Evolutionary conservation across 2,888 invertebrate genomes (phyloP).

Genomic region (Caenorhabditis sp.): DNA sequence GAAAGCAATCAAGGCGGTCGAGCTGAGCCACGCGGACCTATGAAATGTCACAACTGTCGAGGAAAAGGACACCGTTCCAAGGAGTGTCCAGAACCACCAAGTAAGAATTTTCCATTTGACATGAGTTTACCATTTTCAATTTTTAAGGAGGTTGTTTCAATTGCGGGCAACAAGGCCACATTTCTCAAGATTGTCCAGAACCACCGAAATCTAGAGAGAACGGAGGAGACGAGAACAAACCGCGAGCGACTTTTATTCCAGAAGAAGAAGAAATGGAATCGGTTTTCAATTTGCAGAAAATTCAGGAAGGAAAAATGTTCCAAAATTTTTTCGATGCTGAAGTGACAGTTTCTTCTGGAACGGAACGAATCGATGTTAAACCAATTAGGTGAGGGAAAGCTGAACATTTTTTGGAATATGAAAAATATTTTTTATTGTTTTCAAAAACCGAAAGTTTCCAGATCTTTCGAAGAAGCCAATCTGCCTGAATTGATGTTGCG

Average conservation of each 20-base stretch:
- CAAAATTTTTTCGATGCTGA: constrained; percentile 50
- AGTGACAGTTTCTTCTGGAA: constrained; percentile 33
- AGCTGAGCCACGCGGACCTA: constrained; percentile 3
- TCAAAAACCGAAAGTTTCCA: constrained; percentile 9
- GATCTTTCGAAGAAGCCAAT: constrained; percentile 79
- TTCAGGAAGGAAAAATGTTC: constrained; percentile 40
- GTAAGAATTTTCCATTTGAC: constrained; percentile 1
- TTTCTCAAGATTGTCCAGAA: constrained; percentile 41
- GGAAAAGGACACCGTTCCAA: constrained; percentile 46
- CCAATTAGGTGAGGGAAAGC: constrained; percentile 9
- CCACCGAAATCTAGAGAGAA: constrained; percentile 40
- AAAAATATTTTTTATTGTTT: too few species aligned
- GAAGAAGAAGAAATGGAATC: constrained; percentile 18
- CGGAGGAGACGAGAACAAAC: constrained; percentile 9
- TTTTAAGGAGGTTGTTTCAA: constrained; percentile 39
- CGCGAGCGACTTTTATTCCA: constrained; percentile 24
- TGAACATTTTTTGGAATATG: too few species aligned
- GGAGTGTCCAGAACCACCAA: constrained; percentile 43
- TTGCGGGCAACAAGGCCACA: constrained; percentile 50
- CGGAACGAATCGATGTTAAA: constrained; percentile 5
- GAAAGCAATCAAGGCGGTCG: neutral
- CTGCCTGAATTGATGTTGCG: constrained; percentile 79
- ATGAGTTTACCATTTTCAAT: neutral
- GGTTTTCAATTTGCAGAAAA: constrained; percentile 22
- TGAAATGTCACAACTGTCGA: constrained; percentile 52